These are phyloP conservation scores for Argyrosomus japonicus DNA, from an alignment of 2,113 vertebrate genomes.

Conservation along the genomic window DNA sequence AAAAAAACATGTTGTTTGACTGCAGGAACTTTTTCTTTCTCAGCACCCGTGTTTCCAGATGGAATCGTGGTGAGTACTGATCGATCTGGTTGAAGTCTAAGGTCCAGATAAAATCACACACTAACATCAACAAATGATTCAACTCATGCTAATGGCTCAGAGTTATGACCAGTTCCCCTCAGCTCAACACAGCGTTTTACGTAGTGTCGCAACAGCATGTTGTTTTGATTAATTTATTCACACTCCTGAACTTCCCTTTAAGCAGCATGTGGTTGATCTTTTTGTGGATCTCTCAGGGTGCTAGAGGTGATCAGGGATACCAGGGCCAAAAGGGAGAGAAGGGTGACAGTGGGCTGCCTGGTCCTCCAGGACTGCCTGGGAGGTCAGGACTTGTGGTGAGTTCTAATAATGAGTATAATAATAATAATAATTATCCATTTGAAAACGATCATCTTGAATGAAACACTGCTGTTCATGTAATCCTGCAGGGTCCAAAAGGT, in stretches of 20 bases:
- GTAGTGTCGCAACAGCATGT: background rate
- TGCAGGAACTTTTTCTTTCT: background rate
- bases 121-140: background rate
- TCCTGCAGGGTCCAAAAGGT: conserved; percentile 91
- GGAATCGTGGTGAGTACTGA: conserved; percentile 65
- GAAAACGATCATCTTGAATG: background rate
- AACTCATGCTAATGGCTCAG: background rate
- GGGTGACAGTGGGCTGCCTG: conserved; percentile 82
- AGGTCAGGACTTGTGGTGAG: conserved; percentile 89
- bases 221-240: background rate
- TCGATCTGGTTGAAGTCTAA: background rate
- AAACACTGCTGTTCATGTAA: background rate
- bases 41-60: conserved; percentile 62
- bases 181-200: background rate
- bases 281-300: conserved; percentile 79
- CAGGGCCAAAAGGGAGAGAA: conserved; percentile 88
- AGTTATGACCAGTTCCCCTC: background rate
- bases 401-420: conserved; percentile 10
- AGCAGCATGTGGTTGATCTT: background rate
- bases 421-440: background rate
- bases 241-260: background rate
- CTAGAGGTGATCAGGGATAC: conserved; percentile 83
- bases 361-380: conserved; percentile 88
- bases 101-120: background rate
- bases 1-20: background rate